These are phyloP conservation scores for Lepidochitona cinerea DNA, from an alignment of 2,888 invertebrate species.

Conservation along the genomic window DNA sequence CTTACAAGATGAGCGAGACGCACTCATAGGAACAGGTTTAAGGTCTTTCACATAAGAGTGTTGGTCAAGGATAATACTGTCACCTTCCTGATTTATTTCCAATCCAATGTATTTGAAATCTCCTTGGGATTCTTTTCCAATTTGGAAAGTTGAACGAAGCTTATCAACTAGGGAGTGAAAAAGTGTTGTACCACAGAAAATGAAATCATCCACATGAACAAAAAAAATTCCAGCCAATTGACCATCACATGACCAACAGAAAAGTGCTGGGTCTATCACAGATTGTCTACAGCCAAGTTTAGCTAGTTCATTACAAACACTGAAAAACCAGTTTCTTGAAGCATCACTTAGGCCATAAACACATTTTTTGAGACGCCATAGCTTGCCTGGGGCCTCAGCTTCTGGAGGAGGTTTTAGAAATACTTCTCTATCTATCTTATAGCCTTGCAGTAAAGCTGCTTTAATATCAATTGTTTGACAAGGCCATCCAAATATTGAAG, in stretches of 20 bases:
- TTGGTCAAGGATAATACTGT: too few relatives aligned
- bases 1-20: neutral
- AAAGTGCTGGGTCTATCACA: conserved; percentile 29
- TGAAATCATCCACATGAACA: conserved; percentile 32
- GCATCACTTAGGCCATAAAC: conserved; percentile 19
- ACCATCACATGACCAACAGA: conserved; percentile 20
- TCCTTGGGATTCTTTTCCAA: neutral
- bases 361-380: conserved; percentile 16
- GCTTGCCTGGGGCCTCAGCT: neutral
- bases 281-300: conserved; percentile 20
- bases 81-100: neutral
- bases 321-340: too few relatives aligned
- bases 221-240: conserved; percentile 21
- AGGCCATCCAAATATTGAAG: neutral
- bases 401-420: neutral
- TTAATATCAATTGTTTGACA: neutral
- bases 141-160: too few relatives aligned
- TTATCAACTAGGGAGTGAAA: too few relatives aligned
- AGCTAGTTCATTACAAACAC: conserved; percentile 12
- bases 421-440: neutral
- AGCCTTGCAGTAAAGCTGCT: conserved; percentile 6
- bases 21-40: neutral
- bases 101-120: conserved; percentile 6
- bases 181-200: too few relatives aligned
- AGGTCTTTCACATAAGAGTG: neutral